These are phyloP conservation scores for Lobophora halterata DNA, from an alignment of 2,888 invertebrate genomes.

Conservation along the genomic window DNA sequence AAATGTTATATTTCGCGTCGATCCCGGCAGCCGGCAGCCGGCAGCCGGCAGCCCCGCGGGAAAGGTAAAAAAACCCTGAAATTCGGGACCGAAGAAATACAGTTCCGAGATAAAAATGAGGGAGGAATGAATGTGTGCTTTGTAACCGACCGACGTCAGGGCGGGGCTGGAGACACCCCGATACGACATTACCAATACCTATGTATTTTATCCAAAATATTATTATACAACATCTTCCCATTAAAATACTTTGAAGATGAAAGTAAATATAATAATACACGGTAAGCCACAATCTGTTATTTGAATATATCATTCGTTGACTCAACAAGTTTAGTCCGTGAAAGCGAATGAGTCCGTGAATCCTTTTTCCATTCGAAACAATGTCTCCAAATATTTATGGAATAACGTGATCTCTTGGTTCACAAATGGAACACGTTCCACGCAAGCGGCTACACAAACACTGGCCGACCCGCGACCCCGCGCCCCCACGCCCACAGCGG, in stretches of 20 bases:
- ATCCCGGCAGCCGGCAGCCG: slow-evolving; percentile 11
- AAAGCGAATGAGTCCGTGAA: too few relatives aligned
- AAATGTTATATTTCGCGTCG: slow-evolving; percentile 31
- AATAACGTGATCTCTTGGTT: neutral
- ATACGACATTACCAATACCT: slow-evolving; percentile 17
- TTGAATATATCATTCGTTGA: too few relatives aligned
- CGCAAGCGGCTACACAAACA: slow-evolving; percentile 1
- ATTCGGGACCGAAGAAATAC: slow-evolving; percentile 27
- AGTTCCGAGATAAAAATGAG: slow-evolving; percentile 26
- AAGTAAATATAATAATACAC: too few relatives aligned
- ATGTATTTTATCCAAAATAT: too few relatives aligned
- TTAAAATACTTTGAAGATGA: too few relatives aligned
- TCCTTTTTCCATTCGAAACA: too few relatives aligned
- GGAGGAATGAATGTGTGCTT: slow-evolving; percentile 18
- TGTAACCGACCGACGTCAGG: slow-evolving; percentile 17
- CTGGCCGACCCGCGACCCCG: neutral
- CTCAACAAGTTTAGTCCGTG: too few relatives aligned
- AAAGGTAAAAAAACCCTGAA: slow-evolving; percentile 23
- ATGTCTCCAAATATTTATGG: too few relatives aligned
- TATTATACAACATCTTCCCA: too few relatives aligned
- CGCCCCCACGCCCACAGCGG: neutral
- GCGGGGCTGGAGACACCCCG: too few relatives aligned
- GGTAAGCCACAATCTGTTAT: too few relatives aligned
- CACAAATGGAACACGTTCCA: slow-evolving; percentile 6
- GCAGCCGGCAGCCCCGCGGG: slow-evolving; percentile 10